Evolutionary conservation across 2,888 invertebrate species (phyloP).

Genomic region (Ditylenchus weischeri): DNA sequence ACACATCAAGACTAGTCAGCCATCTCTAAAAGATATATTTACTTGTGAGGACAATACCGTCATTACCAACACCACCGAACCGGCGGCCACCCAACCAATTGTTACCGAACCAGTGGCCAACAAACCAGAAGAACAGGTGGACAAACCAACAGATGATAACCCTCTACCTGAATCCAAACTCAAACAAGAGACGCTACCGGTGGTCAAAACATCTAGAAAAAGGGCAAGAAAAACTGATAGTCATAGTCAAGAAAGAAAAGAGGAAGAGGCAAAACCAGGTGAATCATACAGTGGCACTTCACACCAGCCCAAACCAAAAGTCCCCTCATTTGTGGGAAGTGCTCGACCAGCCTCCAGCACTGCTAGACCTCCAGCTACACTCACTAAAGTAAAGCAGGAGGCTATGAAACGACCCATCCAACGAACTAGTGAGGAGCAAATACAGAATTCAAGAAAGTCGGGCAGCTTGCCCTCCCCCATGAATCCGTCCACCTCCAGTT

Average conservation of each 20-base stretch:
- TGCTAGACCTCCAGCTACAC: background rate
- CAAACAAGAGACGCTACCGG: no score
- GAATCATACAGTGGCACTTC: background rate
- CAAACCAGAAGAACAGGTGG: no score
- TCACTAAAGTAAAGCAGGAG: background rate
- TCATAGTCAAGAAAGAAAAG: background rate
- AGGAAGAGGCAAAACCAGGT: background rate
- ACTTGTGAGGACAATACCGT: slow-evolving; percentile 12
- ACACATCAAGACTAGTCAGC: background rate
- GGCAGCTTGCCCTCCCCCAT: background rate
- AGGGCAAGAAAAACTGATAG: slow-evolving; percentile 1
- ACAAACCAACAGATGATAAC: no score
- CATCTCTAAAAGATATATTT: background rate
- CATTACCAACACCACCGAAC: background rate
- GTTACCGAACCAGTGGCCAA: no score
- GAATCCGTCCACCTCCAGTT: background rate
- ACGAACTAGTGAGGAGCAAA: slow-evolving; percentile 1
- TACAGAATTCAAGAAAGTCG: background rate
- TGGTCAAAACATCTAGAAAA: background rate
- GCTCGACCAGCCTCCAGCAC: slow-evolving; percentile 3
- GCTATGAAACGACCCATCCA: slow-evolving; percentile 1
- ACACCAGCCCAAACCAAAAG: background rate
- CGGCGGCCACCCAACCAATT: no score
- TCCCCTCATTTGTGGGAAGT: background rate
- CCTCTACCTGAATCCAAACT: no score